These are phyloP conservation scores for Coelopa frigida DNA, from an alignment of 1,140 invertebrate species.

Conservation along the genomic window DNA sequence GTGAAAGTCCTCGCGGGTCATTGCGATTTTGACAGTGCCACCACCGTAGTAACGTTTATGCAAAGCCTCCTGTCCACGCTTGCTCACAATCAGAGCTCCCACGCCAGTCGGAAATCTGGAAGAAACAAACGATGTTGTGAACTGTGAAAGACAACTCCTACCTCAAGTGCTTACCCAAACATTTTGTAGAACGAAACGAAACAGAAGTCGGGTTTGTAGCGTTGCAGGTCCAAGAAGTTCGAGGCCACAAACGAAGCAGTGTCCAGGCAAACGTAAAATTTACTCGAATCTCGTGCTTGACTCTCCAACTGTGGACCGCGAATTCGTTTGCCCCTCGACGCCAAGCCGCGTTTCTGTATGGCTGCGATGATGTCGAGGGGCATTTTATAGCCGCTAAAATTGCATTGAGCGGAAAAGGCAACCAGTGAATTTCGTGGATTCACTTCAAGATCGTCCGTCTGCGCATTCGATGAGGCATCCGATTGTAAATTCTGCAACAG, in stretches of 20 bases:
- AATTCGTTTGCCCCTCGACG: conserved; percentile 25
- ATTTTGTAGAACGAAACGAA: conserved; percentile 96
- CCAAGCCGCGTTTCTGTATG: conserved; percentile 57
- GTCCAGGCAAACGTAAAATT: conserved; percentile 81
- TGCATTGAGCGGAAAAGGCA: conserved; percentile 86
- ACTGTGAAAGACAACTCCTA: not conserved
- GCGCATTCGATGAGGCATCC: conserved; percentile 3
- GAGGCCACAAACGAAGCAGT: conserved; percentile 77
- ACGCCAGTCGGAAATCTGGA: conserved; percentile 77
- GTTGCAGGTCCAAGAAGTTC: conserved; percentile 66
- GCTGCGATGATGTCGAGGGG: conserved; percentile 65
- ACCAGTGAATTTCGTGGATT: conserved; percentile 60
- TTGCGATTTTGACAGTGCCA: conserved; percentile 77
- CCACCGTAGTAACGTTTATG: conserved; percentile 83
- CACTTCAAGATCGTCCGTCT: not conserved
- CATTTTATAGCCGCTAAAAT: conserved; percentile 89
- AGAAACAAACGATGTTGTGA: not conserved
- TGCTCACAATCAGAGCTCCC: conserved; percentile 78
- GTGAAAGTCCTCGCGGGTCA: conserved; percentile 63
- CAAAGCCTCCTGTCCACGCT: conserved; percentile 56
- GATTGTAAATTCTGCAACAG: conserved; percentile 41
- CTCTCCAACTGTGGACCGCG: conserved; percentile 14
- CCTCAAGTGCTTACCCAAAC: conserved; percentile 61
- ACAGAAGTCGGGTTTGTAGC: conserved; percentile 78
- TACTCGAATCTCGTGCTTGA: conserved; percentile 30